Conservation (phyloP, 1,140 invertebrate genomes). For the Atta texana region DNA sequence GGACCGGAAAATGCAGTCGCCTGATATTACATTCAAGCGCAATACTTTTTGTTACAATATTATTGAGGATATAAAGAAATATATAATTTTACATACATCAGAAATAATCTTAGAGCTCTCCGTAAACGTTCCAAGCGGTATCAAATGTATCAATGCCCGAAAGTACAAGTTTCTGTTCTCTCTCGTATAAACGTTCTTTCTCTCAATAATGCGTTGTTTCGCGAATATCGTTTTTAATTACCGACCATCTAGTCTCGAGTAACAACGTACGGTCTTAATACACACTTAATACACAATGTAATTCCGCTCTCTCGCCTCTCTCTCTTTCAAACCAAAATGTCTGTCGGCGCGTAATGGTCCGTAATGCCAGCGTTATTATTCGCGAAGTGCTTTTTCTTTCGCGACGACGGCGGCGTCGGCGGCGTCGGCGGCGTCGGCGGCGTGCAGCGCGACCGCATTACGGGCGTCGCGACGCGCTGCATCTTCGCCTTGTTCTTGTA, state of each 20-base stretch:
- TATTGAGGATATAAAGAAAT: background rate
- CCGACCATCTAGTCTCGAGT: slow-evolving; percentile 46
- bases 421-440: background rate
- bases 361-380: slow-evolving; percentile 66
- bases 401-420: background rate
- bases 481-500: slow-evolving; percentile 25
- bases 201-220: background rate
- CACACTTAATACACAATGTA: slow-evolving; percentile 58
- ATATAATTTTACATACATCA: background rate
- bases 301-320: background rate
- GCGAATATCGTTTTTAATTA: slow-evolving; percentile 58
- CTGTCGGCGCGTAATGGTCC: slow-evolving; percentile 58
- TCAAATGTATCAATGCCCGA: background rate
- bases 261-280: background rate
- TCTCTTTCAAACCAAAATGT: slow-evolving; percentile 5
- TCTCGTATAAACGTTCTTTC: background rate
- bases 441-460: background rate
- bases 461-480: slow-evolving; percentile 29
- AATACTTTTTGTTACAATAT: background rate
- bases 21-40: background rate
- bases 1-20: slow-evolving; percentile 4
- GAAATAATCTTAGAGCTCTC: background rate
- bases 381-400: slow-evolving; percentile 62
- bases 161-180: background rate
- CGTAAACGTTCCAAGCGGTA: background rate